Conservation (phyloP, 1,140 invertebrate genomes). For the Acromyrmex heyeri region DNA sequence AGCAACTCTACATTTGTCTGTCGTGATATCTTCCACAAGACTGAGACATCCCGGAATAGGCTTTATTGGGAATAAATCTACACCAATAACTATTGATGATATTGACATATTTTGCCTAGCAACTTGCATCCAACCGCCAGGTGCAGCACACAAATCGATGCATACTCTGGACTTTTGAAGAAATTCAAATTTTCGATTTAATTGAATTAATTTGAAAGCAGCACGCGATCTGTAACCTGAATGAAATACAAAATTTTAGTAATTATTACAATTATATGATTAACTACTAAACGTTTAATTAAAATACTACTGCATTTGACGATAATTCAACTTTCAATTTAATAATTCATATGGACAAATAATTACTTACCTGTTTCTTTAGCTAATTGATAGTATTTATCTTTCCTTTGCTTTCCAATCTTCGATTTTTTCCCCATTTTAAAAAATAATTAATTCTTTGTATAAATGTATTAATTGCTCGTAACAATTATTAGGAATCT, state of each 20-base stretch:
- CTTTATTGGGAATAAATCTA: constrained; percentile 99
- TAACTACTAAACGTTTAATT: not conserved
- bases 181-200: constrained; percentile 99
- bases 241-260: constrained; percentile 74
- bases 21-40: constrained; percentile 98
- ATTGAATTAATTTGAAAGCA: constrained; percentile 99
- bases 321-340: not conserved
- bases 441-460: not conserved
- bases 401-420: constrained; percentile 98
- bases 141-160: constrained; percentile 99
- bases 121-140: constrained; percentile 99
- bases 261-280: not conserved
- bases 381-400: constrained; percentile 99
- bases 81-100: constrained; percentile 97
- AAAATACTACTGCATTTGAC: not conserved
- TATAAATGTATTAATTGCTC: not conserved
- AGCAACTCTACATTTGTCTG: constrained; percentile 94
- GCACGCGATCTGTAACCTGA: constrained; percentile 98
- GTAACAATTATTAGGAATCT: not conserved
- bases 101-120: constrained; percentile 99
- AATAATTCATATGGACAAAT: not conserved
- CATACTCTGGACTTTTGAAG: constrained; percentile 98
- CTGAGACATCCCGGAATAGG: constrained; percentile 96
- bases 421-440: constrained; percentile 99
- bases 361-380: constrained; percentile 93